Evolutionary conservation across 2,113 vertebrate species (phyloP), one percentile per base, ranked within the genome.

Genomic region (Gulo gulo): DNA sequence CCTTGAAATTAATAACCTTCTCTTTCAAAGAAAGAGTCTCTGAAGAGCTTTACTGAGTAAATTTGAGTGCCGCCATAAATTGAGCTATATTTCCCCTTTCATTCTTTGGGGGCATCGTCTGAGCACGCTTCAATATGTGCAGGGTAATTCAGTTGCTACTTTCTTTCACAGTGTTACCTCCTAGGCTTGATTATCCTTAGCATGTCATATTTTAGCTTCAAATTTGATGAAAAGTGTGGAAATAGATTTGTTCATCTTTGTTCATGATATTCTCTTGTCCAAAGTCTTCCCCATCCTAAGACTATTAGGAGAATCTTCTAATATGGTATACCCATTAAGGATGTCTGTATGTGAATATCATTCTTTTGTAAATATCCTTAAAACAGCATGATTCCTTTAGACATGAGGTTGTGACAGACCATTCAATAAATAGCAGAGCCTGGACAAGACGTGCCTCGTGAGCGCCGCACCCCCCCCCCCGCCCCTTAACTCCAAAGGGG

Each of bases 11-110:
- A 95, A 94, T 82, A 63, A 47, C 6, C 45, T 93, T 88, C 2
- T 57, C 50, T 97, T 96, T 95, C 14, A 63, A 73, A 95, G 31
- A 76, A 97, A 95, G 15, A 36, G 26, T 84, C 83, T 96, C 87
- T 29, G 23, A 94, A 96, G 88, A 91, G 57, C 34, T 76, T 92
- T 76, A 23, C 42, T 39, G 76, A 83, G 57, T 80, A 87, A 85
- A 94, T 83, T 93, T 91, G 91, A 94, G 71, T 34, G 93, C 5
- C 11, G 29, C 16, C 31, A 39, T 81, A 87, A 96, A 92, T 29
- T 88, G 85, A 97, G 12, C 29, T 82, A 6, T 65, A 12, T 88
- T 78, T 92, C 21, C 39, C 47, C 36, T 82, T 85, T 84, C 39
- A 4, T 81, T 96, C 47, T 39, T 95, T 57, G 65, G 31, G 55